Base-by-base conservation (phyloP, 1,140 invertebrate genomes). In the Halyomorpha halys region DNA sequence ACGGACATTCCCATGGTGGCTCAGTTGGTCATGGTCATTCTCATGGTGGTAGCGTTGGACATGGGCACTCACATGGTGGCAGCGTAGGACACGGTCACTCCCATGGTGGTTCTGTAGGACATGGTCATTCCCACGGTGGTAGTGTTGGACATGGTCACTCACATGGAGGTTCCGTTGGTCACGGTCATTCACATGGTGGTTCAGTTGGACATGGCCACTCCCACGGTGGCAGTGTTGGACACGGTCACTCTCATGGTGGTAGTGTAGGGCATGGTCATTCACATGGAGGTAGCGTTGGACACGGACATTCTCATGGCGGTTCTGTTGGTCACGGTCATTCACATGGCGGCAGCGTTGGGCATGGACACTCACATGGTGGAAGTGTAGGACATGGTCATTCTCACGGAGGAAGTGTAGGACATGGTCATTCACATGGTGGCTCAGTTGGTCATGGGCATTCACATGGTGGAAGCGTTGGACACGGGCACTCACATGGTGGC, bases 401-500 rank as follows among this genome's bases (percentile, higher is more conserved):
- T 4, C 59, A 60, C 21, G 59, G 59, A 27, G 59, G 59, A 18
- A 39, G 27, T 5, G 14, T 60, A 3, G 59, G 59, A n/a, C 59
- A 60, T n/a, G 59, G 59, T 4, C 59, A 60, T 30, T 39, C 59
- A 1, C 59, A 60, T 60, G 59, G 59, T 9, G 59, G 59, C 6
- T 21, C 15, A 16, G 27, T 59, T 23, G 54, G 54, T 21, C 54
- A 59, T 59, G 54, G 54, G 3, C 54, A 59, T 23, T 27, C 21
- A 9, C 54, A 56, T 27, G 53, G 53, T 4, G 53, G 53, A 4
- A 56, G 21, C 15, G 23, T 56, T 19, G 53, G 53, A 23, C 53
- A 56, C 18, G 53, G 53, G 6, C 53, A 56, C 15, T 56, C 53
- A 23, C 53, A 56, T 56, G 53, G 53, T n/a, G 64, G 64, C 27